Conservation (phyloP, 2,888 invertebrate species). For the Zygothrica quintamaculata region DNA sequence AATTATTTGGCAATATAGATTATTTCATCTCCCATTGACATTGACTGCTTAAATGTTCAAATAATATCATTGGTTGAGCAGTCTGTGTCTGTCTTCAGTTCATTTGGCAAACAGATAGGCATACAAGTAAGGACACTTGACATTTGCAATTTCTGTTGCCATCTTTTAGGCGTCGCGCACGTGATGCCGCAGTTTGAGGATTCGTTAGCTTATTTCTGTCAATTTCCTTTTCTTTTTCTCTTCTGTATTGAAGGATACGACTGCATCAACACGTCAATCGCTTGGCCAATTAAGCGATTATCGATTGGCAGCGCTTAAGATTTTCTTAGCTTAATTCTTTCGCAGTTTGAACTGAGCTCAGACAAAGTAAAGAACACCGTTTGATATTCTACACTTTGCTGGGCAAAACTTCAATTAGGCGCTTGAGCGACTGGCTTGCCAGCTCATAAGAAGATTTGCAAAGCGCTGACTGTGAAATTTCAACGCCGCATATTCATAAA, state of each 20-base stretch:
- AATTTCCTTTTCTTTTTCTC: neutral
- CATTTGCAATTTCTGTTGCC: slow-evolving; percentile 18
- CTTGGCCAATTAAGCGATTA: slow-evolving; percentile 67
- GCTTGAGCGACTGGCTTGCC: slow-evolving; percentile 51
- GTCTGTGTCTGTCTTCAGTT: neutral
- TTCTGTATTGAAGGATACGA: slow-evolving; percentile 3
- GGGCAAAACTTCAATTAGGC: slow-evolving; percentile 61
- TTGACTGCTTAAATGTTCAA: slow-evolving; percentile 19
- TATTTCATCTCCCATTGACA: no score
- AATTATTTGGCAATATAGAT: no score
- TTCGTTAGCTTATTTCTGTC: slow-evolving; percentile 23
- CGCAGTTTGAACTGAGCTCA: no score
- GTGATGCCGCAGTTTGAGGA: slow-evolving; percentile 40
- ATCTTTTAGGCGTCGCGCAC: slow-evolving; percentile 19
- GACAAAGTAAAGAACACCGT: no score
- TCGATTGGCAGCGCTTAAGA: slow-evolving; percentile 56
- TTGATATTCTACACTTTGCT: slow-evolving; percentile 23
- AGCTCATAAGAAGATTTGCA: slow-evolving; percentile 52
- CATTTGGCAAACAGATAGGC: slow-evolving; percentile 1
- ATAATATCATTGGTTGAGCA: slow-evolving; percentile 12
- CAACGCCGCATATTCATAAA: slow-evolving; percentile 62
- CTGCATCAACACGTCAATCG: slow-evolving; percentile 51
- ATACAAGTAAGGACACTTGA: slow-evolving; percentile 20
- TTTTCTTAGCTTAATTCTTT: slow-evolving; percentile 2
- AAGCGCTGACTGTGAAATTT: slow-evolving; percentile 69